Base-by-base conservation (phyloP, 2,797 vertebrate genomes). In the Menidia menidia region DNA sequence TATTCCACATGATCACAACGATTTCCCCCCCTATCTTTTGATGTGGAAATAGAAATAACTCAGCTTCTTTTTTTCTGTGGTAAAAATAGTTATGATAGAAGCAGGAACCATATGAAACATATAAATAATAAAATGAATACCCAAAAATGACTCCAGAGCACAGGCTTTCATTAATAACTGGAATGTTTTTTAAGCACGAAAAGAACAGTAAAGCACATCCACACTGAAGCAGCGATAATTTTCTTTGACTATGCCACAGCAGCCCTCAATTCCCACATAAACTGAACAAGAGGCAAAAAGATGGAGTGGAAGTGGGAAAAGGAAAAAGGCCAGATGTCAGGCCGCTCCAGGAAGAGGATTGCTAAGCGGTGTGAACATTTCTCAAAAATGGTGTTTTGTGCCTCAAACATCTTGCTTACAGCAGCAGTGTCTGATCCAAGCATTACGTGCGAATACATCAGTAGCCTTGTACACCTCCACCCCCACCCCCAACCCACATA, bases 331-430 rank as follows among this genome's bases (percentile, higher is more conserved):
- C 91, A 92, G 80, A 82, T 91, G 85, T 92, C 87, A 89, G 88
- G 85, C 84, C 83, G 84, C 84, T 83, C 73, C 88, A 88, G 89
- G 88, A 87, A 88, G 86, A 89, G 85, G 85, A 92, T 87, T 89
- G 89, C 90, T 90, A 84, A 93, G 92, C 88, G 86, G 68, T 92
- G 89, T 92, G 92, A 94, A 94, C 90, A 92, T 88, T 88, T 87
- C 86, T 90, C 83, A 90, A 82, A 93, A 92, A 91, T 84, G 86
- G 85, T 84, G 88, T 94, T 95, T 94, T 93, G 92, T 95, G 89
- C 89, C 92, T 94, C 90, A 93, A 93, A 95, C 94, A 95, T 94
- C 94, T 94, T 95, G 94, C 95, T 95, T 95, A 95, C 93, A 95
- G 92, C 93, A 94, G 94, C 94, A 95, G 89, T 93, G 94, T 95